Percentiles rank a stretch among this genome's conserved stretches.
phyloP scores from a whole-genome alignment of 2,113 vertebrate genomes.

The Mandrillus leucophaeus region DNA sequence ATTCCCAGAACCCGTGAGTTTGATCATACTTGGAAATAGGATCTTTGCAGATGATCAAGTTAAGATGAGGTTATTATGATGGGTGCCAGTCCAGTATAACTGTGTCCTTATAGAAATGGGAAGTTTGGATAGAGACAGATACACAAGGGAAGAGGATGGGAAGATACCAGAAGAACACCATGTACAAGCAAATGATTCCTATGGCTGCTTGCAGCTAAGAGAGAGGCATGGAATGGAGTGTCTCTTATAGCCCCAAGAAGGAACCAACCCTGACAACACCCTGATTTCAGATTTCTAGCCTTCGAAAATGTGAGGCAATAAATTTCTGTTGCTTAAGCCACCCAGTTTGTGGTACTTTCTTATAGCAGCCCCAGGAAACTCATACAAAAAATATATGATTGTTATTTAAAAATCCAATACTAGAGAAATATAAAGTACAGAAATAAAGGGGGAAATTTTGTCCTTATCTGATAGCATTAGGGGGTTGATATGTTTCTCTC shows the following conservation, averaged over 20 bases:
- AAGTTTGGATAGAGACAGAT: neutral
- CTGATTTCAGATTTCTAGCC: neutral
- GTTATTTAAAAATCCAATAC: neutral
- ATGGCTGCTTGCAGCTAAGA: too few species aligned
- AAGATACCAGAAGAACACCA: neutral
- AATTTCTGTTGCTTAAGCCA: neutral
- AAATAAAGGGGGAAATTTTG: neutral
- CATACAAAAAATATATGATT: neutral
- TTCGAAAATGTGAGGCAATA: neutral
- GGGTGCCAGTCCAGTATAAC: neutral
- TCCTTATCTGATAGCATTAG: neutral
- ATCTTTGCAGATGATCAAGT: neutral
- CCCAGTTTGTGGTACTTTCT: neutral
- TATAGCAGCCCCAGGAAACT: neutral
- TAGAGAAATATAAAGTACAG: neutral
- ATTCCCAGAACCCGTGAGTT: neutral
- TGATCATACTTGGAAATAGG: neutral
- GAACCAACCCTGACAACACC: neutral
- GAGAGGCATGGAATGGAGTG: neutral
- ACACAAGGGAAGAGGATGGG: neutral
- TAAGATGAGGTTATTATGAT: neutral
- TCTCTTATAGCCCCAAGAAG: neutral
- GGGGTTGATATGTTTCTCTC: neutral
- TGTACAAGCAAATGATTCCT: neutral
- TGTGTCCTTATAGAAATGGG: neutral